These are phyloP conservation scores for Gymnocypris eckloni DNA, from an alignment of 2,797 vertebrate genomes.

Conservation along the genomic window DNA sequence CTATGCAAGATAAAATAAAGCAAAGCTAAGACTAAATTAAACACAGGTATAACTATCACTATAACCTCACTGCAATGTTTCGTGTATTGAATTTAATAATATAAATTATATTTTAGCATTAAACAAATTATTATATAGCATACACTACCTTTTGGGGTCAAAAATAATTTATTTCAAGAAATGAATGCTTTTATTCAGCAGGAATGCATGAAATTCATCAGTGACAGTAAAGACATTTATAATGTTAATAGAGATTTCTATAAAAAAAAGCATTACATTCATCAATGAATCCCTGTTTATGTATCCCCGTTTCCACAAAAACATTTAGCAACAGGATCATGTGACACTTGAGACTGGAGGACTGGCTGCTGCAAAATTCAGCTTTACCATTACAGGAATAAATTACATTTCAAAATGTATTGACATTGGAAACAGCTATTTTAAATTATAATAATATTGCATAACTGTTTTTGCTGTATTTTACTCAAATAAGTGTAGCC, in stretches of 20 bases:
- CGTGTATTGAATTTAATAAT: not conserved
- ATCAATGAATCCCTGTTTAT: not conserved
- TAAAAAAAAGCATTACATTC: not conserved
- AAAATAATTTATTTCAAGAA: not conserved
- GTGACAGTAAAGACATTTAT: not conserved
- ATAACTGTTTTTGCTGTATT: not conserved
- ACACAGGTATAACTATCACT: not conserved
- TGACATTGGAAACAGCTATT: not conserved
- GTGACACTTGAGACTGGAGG: not conserved
- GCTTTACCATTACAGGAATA: not conserved
- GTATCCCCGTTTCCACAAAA: too few relatives aligned
- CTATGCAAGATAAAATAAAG: not conserved
- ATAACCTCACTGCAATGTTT: not conserved
- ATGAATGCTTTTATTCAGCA: not conserved
- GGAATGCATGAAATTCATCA: not conserved
- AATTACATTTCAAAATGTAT: not conserved
- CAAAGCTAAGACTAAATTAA: not conserved
- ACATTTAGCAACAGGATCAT: not conserved
- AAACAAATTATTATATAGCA: not conserved
- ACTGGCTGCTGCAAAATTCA: not conserved
- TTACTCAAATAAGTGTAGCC: not conserved
- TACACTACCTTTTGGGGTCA: not conserved
- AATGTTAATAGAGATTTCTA: not conserved
- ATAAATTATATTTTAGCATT: not conserved
- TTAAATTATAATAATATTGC: not conserved